Evolutionary conservation across 2,113 vertebrate genomes (phyloP), one percentile per base, ranked within the genome.

Genomic region (Passer montanus): DNA sequence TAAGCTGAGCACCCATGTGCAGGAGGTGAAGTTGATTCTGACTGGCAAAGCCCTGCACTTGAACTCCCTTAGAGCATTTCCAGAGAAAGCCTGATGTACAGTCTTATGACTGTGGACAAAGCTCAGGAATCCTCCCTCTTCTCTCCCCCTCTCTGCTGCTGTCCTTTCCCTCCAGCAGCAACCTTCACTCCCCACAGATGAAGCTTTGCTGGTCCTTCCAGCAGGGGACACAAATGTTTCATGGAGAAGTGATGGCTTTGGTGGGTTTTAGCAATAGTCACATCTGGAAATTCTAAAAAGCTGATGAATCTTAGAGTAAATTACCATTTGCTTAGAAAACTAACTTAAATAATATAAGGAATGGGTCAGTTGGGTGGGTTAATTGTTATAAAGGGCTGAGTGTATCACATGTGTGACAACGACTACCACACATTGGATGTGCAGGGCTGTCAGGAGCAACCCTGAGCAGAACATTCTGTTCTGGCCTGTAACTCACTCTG

Each of bases 381-480:
- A 46, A 28, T 24, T 56, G 9, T 41, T 44, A 68, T 22, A 79
- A 68, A 76, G 22, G 39, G 11, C 18, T 82, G 60, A 90, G 35
- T 39, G 19, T 35, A 28, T 50, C 26, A 44, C 4, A 5, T n/a
- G 4, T 24, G 5, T 56, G 59, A 17, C 2, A 4, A 11, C 13
- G 27, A 5, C 22, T 46, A 4, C 46, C 19, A 31, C 7, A 10
- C 0, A 2, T 26, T 46, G 43, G 24, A 37, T 3, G 6, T 33
- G 17, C 19, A 56, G 15, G 16, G 14, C 22, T 70, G 33, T 49
- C 37, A 69, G 44, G 24, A 56, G 8, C 6, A 66, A 18, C 19
- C 13, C 30, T 62, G 44, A 84, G 28, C 17, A 62, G 15, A 46
- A 11, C 14, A 60, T 13, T 58, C 8, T 20, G 4, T 46, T 80